phyloP scores from a whole-genome alignment of 1,140 invertebrate genomes.

The Colletes gigas region DNA sequence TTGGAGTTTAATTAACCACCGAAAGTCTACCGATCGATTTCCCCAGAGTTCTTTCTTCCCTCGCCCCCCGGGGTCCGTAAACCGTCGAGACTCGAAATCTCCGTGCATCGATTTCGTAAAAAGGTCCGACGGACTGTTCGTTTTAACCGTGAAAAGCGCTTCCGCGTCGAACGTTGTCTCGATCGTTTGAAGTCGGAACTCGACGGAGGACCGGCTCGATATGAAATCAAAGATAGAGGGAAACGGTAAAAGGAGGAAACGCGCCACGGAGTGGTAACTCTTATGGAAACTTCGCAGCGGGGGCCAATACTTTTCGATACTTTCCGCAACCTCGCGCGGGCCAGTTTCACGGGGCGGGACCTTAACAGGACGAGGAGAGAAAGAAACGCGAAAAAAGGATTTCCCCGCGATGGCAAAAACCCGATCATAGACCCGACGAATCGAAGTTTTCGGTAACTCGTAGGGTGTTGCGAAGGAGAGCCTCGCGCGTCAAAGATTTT shows the following conservation, averaged over 20 bases:
- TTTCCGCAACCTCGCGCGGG: conserved; percentile 38
- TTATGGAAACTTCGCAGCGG: conserved; percentile 49
- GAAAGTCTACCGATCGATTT: conserved; percentile 76
- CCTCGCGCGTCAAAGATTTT: conserved; percentile 47
- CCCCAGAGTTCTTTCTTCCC: conserved; percentile 63
- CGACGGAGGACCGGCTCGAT: conserved; percentile 3
- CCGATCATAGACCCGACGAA: conserved; percentile 5
- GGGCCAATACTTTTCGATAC: conserved; percentile 56
- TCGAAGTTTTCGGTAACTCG: conserved; percentile 49
- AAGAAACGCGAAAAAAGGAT: conserved; percentile 28
- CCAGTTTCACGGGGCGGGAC: conserved; percentile 31
- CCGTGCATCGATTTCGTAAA: conserved; percentile 1
- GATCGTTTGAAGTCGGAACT: conserved; percentile 33
- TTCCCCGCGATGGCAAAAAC: neutral
- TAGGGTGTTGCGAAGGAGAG: neutral
- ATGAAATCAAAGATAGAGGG: conserved; percentile 20
- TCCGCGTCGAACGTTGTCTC: conserved; percentile 36
- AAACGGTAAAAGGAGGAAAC: conserved; percentile 1
- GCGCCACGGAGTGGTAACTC: conserved; percentile 47
- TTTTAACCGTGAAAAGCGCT: conserved; percentile 38
- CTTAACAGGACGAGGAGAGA: conserved; percentile 32
- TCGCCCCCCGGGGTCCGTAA: conserved; percentile 22
- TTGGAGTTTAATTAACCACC: conserved; percentile 78
- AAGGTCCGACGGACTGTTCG: conserved; percentile 27
- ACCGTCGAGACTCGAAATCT: conserved; percentile 47